Conservation (phyloP, 37 sponge, comb jelly and placozoan species). For the Dysidea cf. avara region DNA sequence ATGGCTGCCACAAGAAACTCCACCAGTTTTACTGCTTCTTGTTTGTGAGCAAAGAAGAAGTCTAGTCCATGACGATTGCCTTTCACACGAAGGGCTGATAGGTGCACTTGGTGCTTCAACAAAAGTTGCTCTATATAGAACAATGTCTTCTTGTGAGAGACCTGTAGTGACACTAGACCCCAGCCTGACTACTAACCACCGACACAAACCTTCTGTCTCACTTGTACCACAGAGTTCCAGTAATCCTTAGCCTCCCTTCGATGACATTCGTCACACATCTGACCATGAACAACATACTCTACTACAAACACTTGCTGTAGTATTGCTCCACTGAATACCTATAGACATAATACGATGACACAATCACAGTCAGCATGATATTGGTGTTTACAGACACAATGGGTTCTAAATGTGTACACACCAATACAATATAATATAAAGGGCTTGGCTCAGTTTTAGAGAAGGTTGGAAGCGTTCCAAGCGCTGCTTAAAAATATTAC, state of each 20-base stretch:
- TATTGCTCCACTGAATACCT: conserved; percentile 74
- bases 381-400: too few species aligned
- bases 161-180: conserved; percentile 31
- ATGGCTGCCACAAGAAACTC: conserved; percentile 81
- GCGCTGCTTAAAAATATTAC: too few species aligned
- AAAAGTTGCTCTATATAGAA: conserved; percentile 95
- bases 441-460: too few species aligned
- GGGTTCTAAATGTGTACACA: too few species aligned
- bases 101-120: conserved; percentile 80
- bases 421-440: too few species aligned
- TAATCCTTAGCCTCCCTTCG: conserved; percentile 82
- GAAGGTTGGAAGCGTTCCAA: too few species aligned
- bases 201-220: conserved; percentile 95
- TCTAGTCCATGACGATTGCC: conserved; percentile 76
- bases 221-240: conserved; percentile 94
- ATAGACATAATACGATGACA: background rate
- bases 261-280: conserved; percentile 97
- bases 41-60: conserved; percentile 78
- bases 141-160: conserved; percentile 92
- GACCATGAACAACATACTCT: conserved; percentile 89
- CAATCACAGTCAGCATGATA: too few species aligned
- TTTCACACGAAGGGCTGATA: conserved; percentile 62
- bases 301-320: conserved; percentile 93
- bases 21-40: conserved; percentile 88
- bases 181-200: too few species aligned